Base-by-base conservation (phyloP, 2,888 invertebrate genomes). In the Nephrotoma appendiculata region DNA sequence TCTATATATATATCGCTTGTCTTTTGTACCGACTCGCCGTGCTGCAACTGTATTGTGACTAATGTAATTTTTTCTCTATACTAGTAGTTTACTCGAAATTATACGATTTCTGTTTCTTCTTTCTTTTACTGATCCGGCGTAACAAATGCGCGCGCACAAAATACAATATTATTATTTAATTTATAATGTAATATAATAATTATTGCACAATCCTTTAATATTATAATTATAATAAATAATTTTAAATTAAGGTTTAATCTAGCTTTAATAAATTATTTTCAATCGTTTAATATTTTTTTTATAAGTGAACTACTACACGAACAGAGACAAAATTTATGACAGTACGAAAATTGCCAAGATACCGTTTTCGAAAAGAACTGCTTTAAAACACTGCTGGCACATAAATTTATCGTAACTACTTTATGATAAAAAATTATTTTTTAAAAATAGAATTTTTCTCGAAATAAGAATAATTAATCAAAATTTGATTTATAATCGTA, bases 1-100 rank as follows among this genome's bases (percentile, higher is more conserved):
- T 43, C 71, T 71, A 71, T 71, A 71, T 57, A 57, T 71, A 71
- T 71, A 71, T 71, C 84, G 85, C 85, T 85, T 11, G 85, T 85
- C 44, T 44, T 71, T 71, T 19, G 43, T 85, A 44, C 44, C 44
- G 44, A 85, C 84, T 84, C 84, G 44, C 42, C 15, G 85, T 85
- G 44, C 85, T 85, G 85, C 85, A 85, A 85, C 85, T 85, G 84
- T 84, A 42, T 84, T 84, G 84, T 84, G 84, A 84, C 84, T 84
- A 84, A 84, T 84, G 43, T 42, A 42, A 42, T 84, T 85, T 85
- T 85, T 85, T 85, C 85, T 85, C 85, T 85, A 6, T 31, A 84
- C 84, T 41, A 84, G 84, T 42, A 71, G 71, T 84, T 83, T 83
- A 42, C 83, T 84, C 84, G 84, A 84, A 84, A 84, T 84, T 84